Evolutionary conservation across 2,888 invertebrate species (phyloP).

Genomic region (Hanleya hanleyi): DNA sequence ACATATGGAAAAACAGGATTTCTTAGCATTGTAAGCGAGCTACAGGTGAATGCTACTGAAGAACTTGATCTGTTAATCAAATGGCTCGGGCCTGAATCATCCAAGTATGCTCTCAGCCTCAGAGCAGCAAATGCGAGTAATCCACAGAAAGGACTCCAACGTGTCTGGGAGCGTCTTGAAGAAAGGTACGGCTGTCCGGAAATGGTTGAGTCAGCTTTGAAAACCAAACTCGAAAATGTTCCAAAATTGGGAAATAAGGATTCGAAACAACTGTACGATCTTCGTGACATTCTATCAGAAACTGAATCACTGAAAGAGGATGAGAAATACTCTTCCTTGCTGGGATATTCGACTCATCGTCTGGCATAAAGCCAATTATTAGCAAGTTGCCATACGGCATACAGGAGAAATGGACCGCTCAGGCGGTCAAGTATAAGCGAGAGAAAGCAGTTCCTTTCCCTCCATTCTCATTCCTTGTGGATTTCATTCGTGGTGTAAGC

Average conservation of each 20-base stretch:
- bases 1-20: background rate
- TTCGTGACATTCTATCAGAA: conserved; percentile 30
- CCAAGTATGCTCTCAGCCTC: too few species aligned
- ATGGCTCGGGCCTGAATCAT: too few species aligned
- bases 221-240: conserved; percentile 28
- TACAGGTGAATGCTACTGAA: conserved; percentile 3
- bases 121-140: too few species aligned
- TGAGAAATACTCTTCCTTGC: conserved; percentile 11
- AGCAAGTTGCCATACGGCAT: background rate
- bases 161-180: too few species aligned
- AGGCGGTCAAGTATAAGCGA: background rate
- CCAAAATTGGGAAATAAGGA: conserved; percentile 30
- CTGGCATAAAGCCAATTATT: conserved; percentile 30
- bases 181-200: too few species aligned
- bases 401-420: conserved; percentile 9
- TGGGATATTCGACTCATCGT: conserved; percentile 38
- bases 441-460: background rate
- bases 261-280: conserved; percentile 28
- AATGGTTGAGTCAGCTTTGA: too few species aligned
- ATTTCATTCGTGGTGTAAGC: conserved; percentile 31
- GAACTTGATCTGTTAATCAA: conserved; percentile 20
- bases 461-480: conserved; percentile 34
- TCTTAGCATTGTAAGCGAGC: background rate
- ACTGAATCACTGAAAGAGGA: conserved; percentile 31
- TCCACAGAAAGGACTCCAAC: too few species aligned